These are phyloP conservation scores for Aegotheles bennettii DNA, from an alignment of 2,113 vertebrate genomes.

Conservation along the genomic window DNA sequence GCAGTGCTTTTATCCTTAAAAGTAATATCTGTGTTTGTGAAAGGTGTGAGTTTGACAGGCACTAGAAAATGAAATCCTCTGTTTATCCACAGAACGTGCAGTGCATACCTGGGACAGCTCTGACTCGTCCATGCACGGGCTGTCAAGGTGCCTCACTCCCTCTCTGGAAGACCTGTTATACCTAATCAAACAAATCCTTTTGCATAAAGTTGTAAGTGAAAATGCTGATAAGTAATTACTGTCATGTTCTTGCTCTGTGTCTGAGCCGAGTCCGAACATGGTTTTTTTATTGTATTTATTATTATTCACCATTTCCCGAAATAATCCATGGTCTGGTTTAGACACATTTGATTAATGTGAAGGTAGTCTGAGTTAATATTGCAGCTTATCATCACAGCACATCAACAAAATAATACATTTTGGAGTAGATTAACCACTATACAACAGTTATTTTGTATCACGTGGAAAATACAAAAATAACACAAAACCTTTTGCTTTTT, in stretches of 20 bases:
- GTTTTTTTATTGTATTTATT: not conserved
- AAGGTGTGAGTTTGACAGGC: not conserved
- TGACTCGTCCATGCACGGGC: accelerated
- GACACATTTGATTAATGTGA: not conserved
- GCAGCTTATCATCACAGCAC: not conserved
- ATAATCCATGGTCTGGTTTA: not conserved
- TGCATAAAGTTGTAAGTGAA: not conserved
- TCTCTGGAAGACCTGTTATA: not conserved
- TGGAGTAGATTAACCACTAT: not conserved
- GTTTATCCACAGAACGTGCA: accelerated
- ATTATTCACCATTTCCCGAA: not conserved
- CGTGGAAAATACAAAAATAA: not conserved
- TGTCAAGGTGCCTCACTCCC: not conserved
- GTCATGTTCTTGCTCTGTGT: not conserved
- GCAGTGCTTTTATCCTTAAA: not conserved
- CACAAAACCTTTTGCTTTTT: not conserved
- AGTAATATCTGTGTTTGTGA: not conserved
- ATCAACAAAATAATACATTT: not conserved
- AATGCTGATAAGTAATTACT: not conserved
- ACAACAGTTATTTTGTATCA: not conserved
- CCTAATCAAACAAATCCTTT: not conserved
- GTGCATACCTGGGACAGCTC: not conserved
- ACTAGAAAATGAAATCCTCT: not conserved
- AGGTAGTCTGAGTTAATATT: not conserved
- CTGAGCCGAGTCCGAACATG: not conserved